phyloP scores from a whole-genome alignment of 1,140 invertebrate genomes.

The Aethina tumida region DNA sequence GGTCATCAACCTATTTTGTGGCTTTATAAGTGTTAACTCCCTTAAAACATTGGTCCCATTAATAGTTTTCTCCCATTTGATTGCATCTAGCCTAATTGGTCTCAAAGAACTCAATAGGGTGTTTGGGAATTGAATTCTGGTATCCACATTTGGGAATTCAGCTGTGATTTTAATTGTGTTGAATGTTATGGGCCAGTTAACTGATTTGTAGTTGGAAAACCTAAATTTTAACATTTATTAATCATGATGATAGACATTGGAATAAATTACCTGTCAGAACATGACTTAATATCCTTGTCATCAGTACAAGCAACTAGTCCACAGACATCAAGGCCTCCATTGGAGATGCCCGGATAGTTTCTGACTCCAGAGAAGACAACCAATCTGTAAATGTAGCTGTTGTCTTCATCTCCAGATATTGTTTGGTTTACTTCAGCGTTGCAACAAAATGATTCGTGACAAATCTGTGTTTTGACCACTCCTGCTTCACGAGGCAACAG shows the following conservation, averaged over 20 bases:
- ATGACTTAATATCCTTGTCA: slow-evolving; percentile 34
- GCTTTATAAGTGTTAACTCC: slow-evolving; percentile 10
- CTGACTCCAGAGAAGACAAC: slow-evolving; percentile 41
- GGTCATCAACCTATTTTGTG: slow-evolving; percentile 19
- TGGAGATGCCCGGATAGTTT: slow-evolving; percentile 26
- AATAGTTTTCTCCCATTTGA: slow-evolving; percentile 11
- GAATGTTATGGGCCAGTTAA: slow-evolving; percentile 22
- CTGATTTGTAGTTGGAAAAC: slow-evolving; percentile 17
- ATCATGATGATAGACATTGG: background rate
- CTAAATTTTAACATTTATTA: slow-evolving; percentile 7
- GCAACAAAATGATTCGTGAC: no score
- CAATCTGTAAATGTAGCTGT: slow-evolving; percentile 30
- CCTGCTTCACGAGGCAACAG: no score
- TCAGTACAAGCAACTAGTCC: slow-evolving; percentile 40
- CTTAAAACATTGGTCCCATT: slow-evolving; percentile 6
- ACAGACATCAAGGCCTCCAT: slow-evolving; percentile 41
- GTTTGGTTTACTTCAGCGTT: slow-evolving; percentile 6
- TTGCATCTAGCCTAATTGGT: slow-evolving; percentile 12
- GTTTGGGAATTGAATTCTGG: slow-evolving; percentile 19
- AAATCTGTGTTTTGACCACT: no score
- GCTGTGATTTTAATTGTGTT: slow-evolving; percentile 14
- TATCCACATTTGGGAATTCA: slow-evolving; percentile 11
- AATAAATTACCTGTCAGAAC: slow-evolving; percentile 32
- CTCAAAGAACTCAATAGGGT: slow-evolving; percentile 19
- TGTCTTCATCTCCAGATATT: background rate